Evolutionary conservation across 1,140 invertebrate species (phyloP), one percentile per base, ranked within the genome.

Genomic region (Cecropterus lyciades): DNA sequence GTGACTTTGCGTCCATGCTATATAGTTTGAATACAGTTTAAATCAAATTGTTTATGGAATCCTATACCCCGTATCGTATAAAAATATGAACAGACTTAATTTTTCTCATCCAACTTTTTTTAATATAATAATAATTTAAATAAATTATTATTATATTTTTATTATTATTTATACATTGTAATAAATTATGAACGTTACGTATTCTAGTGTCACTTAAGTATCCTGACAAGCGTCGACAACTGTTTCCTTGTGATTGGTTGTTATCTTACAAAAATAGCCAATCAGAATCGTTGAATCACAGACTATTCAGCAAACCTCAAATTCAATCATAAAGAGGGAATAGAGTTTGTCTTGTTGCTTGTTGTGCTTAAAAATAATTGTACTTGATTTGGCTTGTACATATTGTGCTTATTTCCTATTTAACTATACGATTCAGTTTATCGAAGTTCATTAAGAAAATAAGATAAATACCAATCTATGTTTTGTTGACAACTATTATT

Each of bases 211-310:
- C 20, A 24, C 5, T 24, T 24, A 1, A 24, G 20, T 24, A 53
- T 20, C 33, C 68, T 57, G 65, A 67, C 64, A 55, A 42, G 40
- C 53, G 16, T 20, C 80, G 86, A 87, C 87, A 91, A 82, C 77
- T 89, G 87, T 91, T 89, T 80, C 74, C 76, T 82, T 80, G 65
- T 80, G 69, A 91, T 91, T 89, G 88, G 88, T 69, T 72, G 69
- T 73, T n/a, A n/a, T 80, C 77, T 77, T 49, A 72, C 56, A 53
- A 75, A 73, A 79, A 30, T 55, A 67, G 67, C 74, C 73, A 79
- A 76, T 73, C 40, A 40, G 1, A 56, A 30, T 17, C 14, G 42
- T n/a, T 14, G 42, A 9, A 17, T 48, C 69, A 68, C 56, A 75
- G 70, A 70, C 64, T 57, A 51, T 57, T 24, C 15, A 43, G 16